Conservation (phyloP, 2,888 invertebrate species). For the Hedychridium roseum region DNA sequence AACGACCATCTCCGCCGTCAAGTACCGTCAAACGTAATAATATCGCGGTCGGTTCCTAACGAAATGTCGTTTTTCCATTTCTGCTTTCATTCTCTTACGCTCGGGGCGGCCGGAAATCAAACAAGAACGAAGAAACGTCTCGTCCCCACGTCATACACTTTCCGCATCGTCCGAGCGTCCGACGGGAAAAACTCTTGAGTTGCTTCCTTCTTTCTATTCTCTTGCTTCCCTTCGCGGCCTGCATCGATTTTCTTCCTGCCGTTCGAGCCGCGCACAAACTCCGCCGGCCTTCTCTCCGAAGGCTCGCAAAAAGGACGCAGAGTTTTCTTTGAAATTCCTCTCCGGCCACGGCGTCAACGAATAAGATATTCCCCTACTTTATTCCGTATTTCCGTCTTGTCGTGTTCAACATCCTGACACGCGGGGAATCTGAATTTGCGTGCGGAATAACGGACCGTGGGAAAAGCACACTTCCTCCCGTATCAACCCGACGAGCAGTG, state of each 20-base stretch:
- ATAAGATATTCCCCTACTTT: not conserved
- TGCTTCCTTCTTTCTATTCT: slow-evolving; percentile 2
- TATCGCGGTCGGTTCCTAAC: no score
- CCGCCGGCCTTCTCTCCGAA: slow-evolving; percentile 8
- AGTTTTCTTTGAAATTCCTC: slow-evolving; percentile 1
- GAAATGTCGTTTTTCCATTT: no score
- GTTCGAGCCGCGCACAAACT: not conserved
- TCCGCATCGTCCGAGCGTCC: not conserved
- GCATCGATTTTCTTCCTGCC: slow-evolving; percentile 18
- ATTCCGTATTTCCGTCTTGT: not conserved
- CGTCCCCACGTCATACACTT: slow-evolving; percentile 9
- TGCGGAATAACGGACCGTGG: no score
- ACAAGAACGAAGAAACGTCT: slow-evolving; percentile 4
- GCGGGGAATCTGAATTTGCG: no score
- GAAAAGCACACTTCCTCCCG: no score
- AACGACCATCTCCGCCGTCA: no score
- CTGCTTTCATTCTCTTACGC: no score
- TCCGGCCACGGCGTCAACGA: not conserved
- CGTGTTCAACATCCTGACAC: not conserved
- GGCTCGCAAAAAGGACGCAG: not conserved
- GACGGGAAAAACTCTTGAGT: slow-evolving; percentile 6
- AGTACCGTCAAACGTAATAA: no score
- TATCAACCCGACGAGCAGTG: no score
- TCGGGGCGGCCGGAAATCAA: slow-evolving; percentile 7
- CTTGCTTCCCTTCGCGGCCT: slow-evolving; percentile 4